Conservation (phyloP, 2,797 vertebrate genomes). For the Phylloscopus collybita region DNA sequence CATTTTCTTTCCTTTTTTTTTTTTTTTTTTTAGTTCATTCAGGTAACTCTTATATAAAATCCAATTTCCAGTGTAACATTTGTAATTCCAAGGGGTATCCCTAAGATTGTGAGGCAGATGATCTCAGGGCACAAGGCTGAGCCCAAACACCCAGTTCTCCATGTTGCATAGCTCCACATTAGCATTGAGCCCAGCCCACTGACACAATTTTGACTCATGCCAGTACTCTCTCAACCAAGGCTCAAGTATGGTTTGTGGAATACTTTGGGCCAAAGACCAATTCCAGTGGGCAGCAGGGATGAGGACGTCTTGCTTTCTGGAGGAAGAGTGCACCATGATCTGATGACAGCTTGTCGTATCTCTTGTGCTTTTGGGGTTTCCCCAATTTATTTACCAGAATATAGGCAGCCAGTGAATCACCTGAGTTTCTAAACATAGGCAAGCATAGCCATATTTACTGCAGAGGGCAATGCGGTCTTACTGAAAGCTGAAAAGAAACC, state of each 20-base stretch:
- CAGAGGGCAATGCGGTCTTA: neutral
- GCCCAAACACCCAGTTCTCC: neutral
- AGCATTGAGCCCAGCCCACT: neutral
- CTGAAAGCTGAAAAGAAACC: neutral
- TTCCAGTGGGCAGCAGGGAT: neutral
- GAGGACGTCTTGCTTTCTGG: neutral
- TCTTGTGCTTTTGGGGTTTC: neutral
- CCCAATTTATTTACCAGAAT: neutral
- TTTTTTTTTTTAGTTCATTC: neutral
- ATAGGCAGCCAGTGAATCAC: neutral
- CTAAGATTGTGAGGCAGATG: neutral
- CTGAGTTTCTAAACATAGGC: neutral
- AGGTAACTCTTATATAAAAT: neutral
- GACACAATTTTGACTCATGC: neutral
- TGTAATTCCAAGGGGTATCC: neutral
- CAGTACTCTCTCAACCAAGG: neutral
- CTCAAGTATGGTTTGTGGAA: neutral
- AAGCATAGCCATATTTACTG: neutral
- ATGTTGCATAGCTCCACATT: neutral
- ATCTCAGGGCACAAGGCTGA: neutral
- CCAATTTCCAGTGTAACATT: neutral
- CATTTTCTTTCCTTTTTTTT: neutral
- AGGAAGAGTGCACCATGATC: neutral
- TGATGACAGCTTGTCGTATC: neutral
- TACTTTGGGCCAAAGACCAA: fast-evolving